A percentile compares a stretch with the other conserved stretches of the same genome.
These are phyloP conservation scores for Masnerella sp. DNA, from an alignment of 2,888 invertebrate genomes.

Conservation along the genomic window DNA sequence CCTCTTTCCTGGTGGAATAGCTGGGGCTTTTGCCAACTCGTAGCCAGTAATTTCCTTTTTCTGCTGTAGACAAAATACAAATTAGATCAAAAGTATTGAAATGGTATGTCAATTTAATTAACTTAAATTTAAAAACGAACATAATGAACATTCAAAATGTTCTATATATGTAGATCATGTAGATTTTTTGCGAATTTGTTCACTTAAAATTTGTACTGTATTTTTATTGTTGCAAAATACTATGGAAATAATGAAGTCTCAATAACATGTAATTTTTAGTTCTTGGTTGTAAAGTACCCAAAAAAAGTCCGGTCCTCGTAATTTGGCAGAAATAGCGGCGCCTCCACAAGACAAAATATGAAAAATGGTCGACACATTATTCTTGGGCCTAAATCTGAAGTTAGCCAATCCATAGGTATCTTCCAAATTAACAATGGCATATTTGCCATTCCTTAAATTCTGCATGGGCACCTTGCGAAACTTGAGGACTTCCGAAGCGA, in stretches of 20 bases:
- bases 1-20: conserved; percentile 71
- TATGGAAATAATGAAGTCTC: neutral
- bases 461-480: conserved; percentile 72
- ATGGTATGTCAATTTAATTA: neutral
- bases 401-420: conserved; percentile 72
- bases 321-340: conserved; percentile 71
- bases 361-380: conserved; percentile 72
- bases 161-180: too few species aligned
- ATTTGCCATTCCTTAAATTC: conserved; percentile 69
- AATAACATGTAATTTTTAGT: neutral
- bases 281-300: conserved; percentile 63
- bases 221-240: neutral
- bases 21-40: conserved; percentile 70
- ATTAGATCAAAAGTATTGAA: neutral
- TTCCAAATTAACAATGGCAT: conserved; percentile 69
- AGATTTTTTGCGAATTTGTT: too few species aligned
- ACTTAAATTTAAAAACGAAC: neutral
- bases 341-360: conserved; percentile 74
- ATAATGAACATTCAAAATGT: too few species aligned
- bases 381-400: conserved; percentile 73
- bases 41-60: conserved; percentile 72
- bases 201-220: too few species aligned
- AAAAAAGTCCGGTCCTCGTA: conserved; percentile 70
- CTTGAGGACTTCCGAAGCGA: conserved; percentile 70
- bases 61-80: conserved; percentile 59